phyloP scores from a whole-genome alignment of 2,797 vertebrate species.

The Lepilemur septentrionalis region DNA sequence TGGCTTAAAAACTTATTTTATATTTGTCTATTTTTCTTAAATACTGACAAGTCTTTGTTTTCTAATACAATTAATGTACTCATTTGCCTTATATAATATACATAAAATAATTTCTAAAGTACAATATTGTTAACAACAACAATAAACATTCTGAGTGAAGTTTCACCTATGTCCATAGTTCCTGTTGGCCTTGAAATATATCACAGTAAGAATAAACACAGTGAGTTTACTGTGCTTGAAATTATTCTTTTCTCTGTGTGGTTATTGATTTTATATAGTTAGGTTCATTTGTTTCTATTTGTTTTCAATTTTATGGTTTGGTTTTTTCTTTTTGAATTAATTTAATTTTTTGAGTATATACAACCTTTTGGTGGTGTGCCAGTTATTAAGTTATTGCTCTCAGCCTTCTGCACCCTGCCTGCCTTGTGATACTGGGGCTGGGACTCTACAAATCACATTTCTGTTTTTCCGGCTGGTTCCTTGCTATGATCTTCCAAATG shows the following conservation, averaged over 20 bases:
- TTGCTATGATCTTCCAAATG: neutral
- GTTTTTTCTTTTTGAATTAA: neutral
- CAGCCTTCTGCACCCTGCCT: neutral
- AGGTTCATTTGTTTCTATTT: conserved; percentile 42
- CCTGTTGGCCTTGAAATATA: conserved; percentile 20
- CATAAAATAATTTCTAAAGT: conserved; percentile 11
- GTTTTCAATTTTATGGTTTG: neutral
- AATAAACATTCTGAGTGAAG: neutral
- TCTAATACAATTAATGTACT: neutral
- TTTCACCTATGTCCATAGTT: neutral
- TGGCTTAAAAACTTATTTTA: neutral
- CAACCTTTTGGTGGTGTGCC: neutral
- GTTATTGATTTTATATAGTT: conserved; percentile 29
- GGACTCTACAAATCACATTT: neutral
- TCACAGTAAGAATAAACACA: neutral
- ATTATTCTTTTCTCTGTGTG: conserved; percentile 27
- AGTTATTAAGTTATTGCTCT: neutral
- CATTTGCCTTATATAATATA: neutral
- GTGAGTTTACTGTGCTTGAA: conserved; percentile 13
- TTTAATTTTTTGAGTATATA: neutral
- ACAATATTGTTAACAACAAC: neutral
- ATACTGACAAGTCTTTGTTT: neutral
- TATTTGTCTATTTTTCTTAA: neutral
- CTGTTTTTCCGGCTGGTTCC: neutral
- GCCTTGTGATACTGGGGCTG: neutral